Percentiles rank a stretch among this genome's conserved stretches.
phyloP scores from a whole-genome alignment of 2,888 invertebrate species.

The Platypus cylindrus region DNA sequence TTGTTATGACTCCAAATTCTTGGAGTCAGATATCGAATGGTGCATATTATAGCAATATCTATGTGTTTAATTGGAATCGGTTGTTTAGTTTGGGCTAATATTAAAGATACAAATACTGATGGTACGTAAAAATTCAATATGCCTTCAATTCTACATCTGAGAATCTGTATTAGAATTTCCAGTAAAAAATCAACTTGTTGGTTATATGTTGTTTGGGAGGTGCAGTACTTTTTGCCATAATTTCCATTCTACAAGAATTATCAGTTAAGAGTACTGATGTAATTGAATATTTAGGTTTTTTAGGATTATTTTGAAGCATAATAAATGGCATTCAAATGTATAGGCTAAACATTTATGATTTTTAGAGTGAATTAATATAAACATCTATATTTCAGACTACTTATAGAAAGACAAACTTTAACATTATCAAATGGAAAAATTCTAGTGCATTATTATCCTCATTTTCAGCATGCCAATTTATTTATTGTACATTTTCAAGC shows the following conservation, averaged over 20 bases:
- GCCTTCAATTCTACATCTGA: not conserved
- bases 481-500: conserved; percentile 65
- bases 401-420: conserved; percentile 57
- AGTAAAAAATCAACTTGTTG: conserved; percentile 68
- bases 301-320: conserved; percentile 68
- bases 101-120: conserved; percentile 54
- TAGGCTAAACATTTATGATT: not conserved
- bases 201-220: conserved; percentile 72
- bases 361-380: not conserved
- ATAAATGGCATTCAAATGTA: conserved; percentile 69
- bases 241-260: conserved; percentile 71
- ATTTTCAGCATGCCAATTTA: conserved; percentile 54
- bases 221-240: conserved; percentile 64
- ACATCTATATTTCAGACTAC: conserved; percentile 32
- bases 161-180: conserved; percentile 19
- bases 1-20: too few species aligned
- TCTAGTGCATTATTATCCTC: conserved; percentile 44
- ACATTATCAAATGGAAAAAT: conserved; percentile 49
- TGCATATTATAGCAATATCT: conserved; percentile 67
- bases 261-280: conserved; percentile 65
- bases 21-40: conserved; percentile 59
- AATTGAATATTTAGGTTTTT: conserved; percentile 68
- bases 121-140: conserved; percentile 30
- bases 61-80: conserved; percentile 71
- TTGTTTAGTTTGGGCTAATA: conserved; percentile 73